Base-by-base conservation (phyloP, 2,113 vertebrate species). In the Oncorhynchus keta region DNA sequence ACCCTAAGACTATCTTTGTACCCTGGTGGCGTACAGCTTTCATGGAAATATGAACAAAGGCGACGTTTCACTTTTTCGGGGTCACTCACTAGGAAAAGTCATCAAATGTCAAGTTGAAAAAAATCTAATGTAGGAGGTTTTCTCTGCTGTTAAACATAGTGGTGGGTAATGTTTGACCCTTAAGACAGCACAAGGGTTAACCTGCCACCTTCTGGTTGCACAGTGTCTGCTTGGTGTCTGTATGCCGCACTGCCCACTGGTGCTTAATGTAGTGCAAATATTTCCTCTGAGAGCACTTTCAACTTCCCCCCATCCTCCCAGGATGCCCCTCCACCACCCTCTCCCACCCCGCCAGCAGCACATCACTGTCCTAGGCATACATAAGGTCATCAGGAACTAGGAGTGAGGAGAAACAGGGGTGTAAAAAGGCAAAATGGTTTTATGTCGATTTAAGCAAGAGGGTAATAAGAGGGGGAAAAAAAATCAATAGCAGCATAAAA, bases 401-500 rank as follows among this genome's bases (percentile, higher is more conserved):
- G 75, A 79, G 84, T 78, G 55, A 76, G 86, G 87, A 87, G 86
- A 91, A 93, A 88, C 86, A 89, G 79, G 84, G 80, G 92, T 93
- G 94, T 94, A 95, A 95, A 24, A 94, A 96, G 94, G 95, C 92
- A 93, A 97, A 97, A 96, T 94, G 95, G 95, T 95, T 95, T 95
- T 95, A 95, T 96, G 96, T 96, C 95, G 94, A 96, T 97, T 97
- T 95, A 95, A 96, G 95, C 95, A 96, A 95, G 84, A 87, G 87
- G 84, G 83, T 85, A 88, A 87, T 85, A 88, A 95, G 82, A 88
- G 74, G 93, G 94, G 81, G 79, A 14, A 28, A 90, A 73, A 83
- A 95, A 97, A 98, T 99, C 97, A 97, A 99, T 99, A 97, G 94
- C 94, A 90, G 95, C 95, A 97, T 99, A 98, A 98, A 99, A 99